Conservation (phyloP, 2,113 vertebrate species). For the Vimba vimba region DNA sequence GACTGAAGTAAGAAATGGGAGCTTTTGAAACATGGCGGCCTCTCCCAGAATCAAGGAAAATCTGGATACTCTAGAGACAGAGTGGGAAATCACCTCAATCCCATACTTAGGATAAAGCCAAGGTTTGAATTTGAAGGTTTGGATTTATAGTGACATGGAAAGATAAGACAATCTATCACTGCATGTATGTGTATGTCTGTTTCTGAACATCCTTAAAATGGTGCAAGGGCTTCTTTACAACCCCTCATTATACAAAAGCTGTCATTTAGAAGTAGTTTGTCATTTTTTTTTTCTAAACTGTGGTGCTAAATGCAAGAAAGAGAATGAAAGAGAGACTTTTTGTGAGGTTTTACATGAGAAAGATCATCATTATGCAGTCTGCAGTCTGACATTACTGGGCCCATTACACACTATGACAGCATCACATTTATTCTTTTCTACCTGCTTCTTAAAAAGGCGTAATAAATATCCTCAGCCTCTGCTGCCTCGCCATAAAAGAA, state of each 20-base stretch:
- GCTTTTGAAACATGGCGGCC: slow-evolving; percentile 16
- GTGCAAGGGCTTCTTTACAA: neutral
- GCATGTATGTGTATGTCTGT: neutral
- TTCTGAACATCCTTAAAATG: slow-evolving; percentile 20
- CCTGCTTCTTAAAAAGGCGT: slow-evolving; percentile 77
- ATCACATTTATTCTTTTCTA: slow-evolving; percentile 77
- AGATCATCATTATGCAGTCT: slow-evolving; percentile 73
- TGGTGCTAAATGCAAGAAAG: slow-evolving; percentile 7
- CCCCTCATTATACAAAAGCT: neutral
- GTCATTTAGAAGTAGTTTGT: slow-evolving; percentile 15
- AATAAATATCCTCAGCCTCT: slow-evolving; percentile 75
- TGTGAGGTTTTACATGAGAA: slow-evolving; percentile 62
- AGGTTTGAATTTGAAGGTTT: neutral
- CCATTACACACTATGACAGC: slow-evolving; percentile 81
- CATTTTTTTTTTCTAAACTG: neutral
- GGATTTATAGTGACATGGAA: neutral
- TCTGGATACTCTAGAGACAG: neutral
- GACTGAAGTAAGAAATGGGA: slow-evolving; percentile 35
- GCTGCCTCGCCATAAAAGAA: slow-evolving; percentile 62
- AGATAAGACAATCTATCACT: neutral
- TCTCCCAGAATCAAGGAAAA: slow-evolving; percentile 15
- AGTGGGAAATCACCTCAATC: slow-evolving; percentile 11
- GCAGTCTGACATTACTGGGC: slow-evolving; percentile 78
- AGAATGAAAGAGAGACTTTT: slow-evolving; percentile 33
- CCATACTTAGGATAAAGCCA: neutral